Percentiles rank a stretch among this genome's conserved stretches.
Evolutionary conservation across 2,797 vertebrate genomes (phyloP).

Genomic region (Tauraco hartlaubi): DNA sequence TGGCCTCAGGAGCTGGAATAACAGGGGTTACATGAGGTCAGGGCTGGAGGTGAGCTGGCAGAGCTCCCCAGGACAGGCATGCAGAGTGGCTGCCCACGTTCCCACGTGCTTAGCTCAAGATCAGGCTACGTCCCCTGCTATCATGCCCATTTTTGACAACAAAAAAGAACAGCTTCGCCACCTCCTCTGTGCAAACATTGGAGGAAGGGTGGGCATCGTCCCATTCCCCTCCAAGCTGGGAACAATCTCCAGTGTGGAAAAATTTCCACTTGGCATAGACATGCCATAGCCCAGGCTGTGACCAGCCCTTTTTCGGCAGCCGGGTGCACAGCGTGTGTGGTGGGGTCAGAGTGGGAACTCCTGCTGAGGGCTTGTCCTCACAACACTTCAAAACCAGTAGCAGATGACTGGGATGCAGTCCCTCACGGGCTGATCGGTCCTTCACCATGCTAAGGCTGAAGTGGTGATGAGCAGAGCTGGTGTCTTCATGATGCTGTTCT

Average conservation of each 20-base stretch:
- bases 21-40: background rate
- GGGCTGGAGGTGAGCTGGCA: constrained; percentile 42
- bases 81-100: background rate
- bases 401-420: background rate
- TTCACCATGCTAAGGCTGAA: background rate
- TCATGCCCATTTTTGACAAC: background rate
- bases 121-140: background rate
- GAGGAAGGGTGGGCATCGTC: background rate
- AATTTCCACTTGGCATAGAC: background rate
- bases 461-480: background rate
- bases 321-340: fast-evolving
- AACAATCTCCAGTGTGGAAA: background rate
- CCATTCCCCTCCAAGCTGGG: background rate
- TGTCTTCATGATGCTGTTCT: background rate
- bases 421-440: fast-evolving
- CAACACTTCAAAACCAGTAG: background rate
- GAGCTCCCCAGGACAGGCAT: background rate
- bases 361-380: background rate
- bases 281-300: fast-evolving
- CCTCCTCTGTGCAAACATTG: background rate
- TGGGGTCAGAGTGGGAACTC: background rate
- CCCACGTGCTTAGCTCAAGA: background rate
- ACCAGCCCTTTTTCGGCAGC: background rate
- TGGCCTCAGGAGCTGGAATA: background rate
- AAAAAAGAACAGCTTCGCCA: background rate